Evolutionary conservation across 2,113 vertebrate genomes (phyloP), one percentile per base, ranked within the genome.

Genomic region (Pseudolaguvia tuberculata): DNA sequence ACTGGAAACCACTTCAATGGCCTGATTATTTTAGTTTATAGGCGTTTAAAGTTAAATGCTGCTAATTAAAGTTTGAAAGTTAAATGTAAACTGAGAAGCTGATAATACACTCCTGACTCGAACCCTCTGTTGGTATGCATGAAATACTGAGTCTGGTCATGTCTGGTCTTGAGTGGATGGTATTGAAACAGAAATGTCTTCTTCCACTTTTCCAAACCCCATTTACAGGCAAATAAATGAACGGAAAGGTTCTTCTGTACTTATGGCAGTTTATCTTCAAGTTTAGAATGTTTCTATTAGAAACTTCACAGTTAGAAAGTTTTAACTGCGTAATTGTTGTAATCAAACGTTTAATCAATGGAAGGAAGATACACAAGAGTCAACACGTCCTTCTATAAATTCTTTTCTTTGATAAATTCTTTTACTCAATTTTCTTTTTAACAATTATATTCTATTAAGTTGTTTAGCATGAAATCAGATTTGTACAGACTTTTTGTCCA

Each of bases 141-240:
- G 18, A 55, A 25, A 45, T 58, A 29, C 47, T 23, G 35, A 48
- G 48, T n/a, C n/a, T n/a, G n/a, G n/a, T n/a, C 77, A 70, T 72
- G 80, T 76, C 80, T 78, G 73, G 39, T 63, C 80, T 72, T 76
- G 80, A 69, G 35, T 14, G 25, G 31, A 4, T 18, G 4, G 18
- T 18, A 27, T 48, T 31, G 25, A 11, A 18, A 52, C 42, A 27
- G 23, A 13, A 14, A 35, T 31, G 42, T 10, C 21, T 27, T 6
- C 39, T 18, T 63, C n/a, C 35, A 61, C 62, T 59, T 48, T 70
- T 18, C 55, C 2, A 55, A 42, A 10, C 45, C 15, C 35, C 25
- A 3, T 45, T n/a, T n/a, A 14, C n/a, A 42, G 61, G 15, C 3
- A 17, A 20, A 20, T 20, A 4, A 17, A 23, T 27, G 5, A n/a